Evolutionary conservation across 2,888 invertebrate genomes (phyloP), one percentile per base, ranked within the genome.

Genomic region (Orchesella flavescens): DNA sequence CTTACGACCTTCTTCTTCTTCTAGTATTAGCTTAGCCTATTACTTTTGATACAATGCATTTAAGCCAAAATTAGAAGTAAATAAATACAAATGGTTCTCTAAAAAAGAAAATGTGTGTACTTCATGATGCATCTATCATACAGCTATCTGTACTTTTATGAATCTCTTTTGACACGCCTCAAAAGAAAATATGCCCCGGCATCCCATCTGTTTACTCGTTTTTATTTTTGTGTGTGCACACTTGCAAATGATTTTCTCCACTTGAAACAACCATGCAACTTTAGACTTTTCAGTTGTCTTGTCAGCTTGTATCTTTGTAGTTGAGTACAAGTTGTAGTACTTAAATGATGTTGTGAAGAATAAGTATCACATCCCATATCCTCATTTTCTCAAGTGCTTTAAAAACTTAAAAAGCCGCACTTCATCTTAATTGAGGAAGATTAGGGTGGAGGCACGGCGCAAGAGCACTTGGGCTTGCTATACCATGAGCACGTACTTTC

Each of bases 201-300:
- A 5, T 78, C 72, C 72, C 79, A 79, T 79, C 79, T 79, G 79
- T 79, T 79, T 79, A 79, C 23, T 17, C 66, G 65, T 57, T 66
- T 43, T 55, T 49, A 24, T 66, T 66, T 24, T 19, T 21, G 13
- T 53, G 17, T 53, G 15, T 46, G 66, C 43, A 44, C 44, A 66
- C 17, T 66, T 66, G 66, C 46, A 72, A 78, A 72, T 65, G 53
- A 72, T 63, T 79, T 72, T 79, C 79, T 34, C 55, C 79, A 79
- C 79, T 79, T 79, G 43, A 79, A 17, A 65, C 4, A 43, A 73
- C 34, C 34, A 79, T 13, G 49, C 4, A 43, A 73, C 34, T 7
- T 34, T 34, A 4, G 34, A 34, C 3, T 34, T 34, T 34, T 34
- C 7, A 34, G 34, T 34, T 4, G 34, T 34, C 34, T 34, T 34